A percentile compares a stretch with the other conserved stretches of the same genome.
Conservation (phyloP, 2,113 vertebrate genomes). For the Thermophis baileyi region DNA sequence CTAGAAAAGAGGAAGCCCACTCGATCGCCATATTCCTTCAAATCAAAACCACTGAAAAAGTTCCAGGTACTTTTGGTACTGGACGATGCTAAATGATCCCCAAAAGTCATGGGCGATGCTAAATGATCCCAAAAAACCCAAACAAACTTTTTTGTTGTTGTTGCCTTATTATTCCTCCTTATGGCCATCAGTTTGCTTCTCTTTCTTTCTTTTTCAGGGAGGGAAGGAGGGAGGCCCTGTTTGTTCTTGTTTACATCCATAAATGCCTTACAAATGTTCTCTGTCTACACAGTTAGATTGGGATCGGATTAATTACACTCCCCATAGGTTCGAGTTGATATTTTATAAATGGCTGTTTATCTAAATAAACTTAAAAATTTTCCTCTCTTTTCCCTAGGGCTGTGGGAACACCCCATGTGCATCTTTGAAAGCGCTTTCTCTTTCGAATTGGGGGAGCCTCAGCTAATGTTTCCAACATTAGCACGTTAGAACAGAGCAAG, state of each 20-base stretch:
- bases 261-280: slow-evolving; percentile 40
- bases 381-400: not conserved
- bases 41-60: not conserved
- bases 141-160: not conserved
- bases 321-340: slow-evolving; percentile 30
- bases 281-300: slow-evolving; percentile 23
- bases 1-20: not conserved
- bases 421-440: slow-evolving; percentile 59
- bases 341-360: slow-evolving; percentile 46
- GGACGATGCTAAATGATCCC: slow-evolving; percentile 1
- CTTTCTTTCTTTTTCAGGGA: no score
- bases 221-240: not conserved
- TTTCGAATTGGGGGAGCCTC: slow-evolving; percentile 50
- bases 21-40: not conserved
- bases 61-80: not conserved
- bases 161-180: slow-evolving; percentile 13
- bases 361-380: slow-evolving; percentile 36
- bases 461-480: slow-evolving; percentile 64
- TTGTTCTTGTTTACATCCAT: not conserved
- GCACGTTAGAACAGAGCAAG: slow-evolving; percentile 68
- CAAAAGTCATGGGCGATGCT: not conserved
- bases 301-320: slow-evolving; percentile 50
- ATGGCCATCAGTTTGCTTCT: not conserved
- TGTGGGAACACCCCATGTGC: slow-evolving; percentile 24
- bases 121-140: slow-evolving; percentile 36